Evolutionary conservation across 2,888 invertebrate species (phyloP), one percentile per base, ranked within the genome.

Genomic region (Drosophila trichaetosa): DNA sequence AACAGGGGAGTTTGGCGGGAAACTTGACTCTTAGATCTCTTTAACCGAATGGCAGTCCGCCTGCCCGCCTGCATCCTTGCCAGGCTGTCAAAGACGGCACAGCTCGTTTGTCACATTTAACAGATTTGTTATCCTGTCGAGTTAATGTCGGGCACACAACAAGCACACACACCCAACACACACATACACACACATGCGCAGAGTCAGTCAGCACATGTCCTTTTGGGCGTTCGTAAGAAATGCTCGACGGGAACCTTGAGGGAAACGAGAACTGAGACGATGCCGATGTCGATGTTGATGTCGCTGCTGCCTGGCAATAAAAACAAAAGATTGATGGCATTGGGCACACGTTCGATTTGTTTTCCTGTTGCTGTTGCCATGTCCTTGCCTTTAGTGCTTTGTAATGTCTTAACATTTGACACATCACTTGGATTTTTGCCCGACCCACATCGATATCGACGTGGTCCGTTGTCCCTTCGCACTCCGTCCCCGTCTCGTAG

Each of bases 81-180:
- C 76, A 64, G 82, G 78, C 82, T 83, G 87, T 87, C 82, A 83
- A 74, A 83, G 87, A 70, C 83, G 87, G 87, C 71, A 72, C 82
- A 74, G 89, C 89, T 91, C 91, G 92, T 91, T 91, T 91, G 92
- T 92, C 91, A 92, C 91, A 91, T 91, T 91, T 91, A 91, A 92
- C 92, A 91, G 92, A 91, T 91, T 91, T 91, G 91, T 91, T 91
- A 92, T 92, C 91, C 91, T 92, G 92, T 92, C 92, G 91, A 92
- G 92, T 91, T 92, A 92, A 91, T 91, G 90, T 92, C 92, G 89
- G 83, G 85, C 91, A 83, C 80, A 89, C 87, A 56, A 89, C 88
- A 56, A 42, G 69, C 66, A 56, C 61, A 62, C 65, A 67, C 21
- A 33, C 51, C 58, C 65, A 67, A 69, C 51, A 70, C 64, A 38